Evolutionary conservation across 2,888 invertebrate species (phyloP).

Genomic region (Rambutsinella grinnellia): DNA sequence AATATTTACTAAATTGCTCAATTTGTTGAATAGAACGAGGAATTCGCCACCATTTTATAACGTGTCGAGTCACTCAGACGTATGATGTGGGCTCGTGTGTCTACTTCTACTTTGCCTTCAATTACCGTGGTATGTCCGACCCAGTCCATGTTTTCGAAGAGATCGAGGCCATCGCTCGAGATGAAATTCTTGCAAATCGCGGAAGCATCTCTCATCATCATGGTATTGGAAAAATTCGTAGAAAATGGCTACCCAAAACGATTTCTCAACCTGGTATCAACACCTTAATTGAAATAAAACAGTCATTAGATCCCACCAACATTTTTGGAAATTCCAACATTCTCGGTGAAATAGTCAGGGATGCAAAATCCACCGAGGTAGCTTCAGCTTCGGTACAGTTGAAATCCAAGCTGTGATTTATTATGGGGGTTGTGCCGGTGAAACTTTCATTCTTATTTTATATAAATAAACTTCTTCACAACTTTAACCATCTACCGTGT

Average conservation of each 20-base stretch:
- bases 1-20: conserved; percentile 11
- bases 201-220: conserved; percentile 97
- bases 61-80: conserved; percentile 93
- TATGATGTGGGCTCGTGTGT: conserved; percentile 98
- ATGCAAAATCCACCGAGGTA: neutral
- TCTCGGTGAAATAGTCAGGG: conserved; percentile 66
- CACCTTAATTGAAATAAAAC: conserved; percentile 85
- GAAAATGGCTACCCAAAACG: conserved; percentile 86
- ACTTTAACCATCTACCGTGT: neutral
- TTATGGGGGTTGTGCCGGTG: too few relatives aligned
- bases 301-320: conserved; percentile 92
- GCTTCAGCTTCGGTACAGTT: conserved; percentile 12
- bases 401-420: conserved; percentile 48
- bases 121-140: conserved; percentile 74
- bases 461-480: too few relatives aligned
- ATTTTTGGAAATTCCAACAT: conserved; percentile 93
- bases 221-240: conserved; percentile 92
- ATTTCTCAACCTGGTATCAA: conserved; percentile 86
- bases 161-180: conserved; percentile 89
- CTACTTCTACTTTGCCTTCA: conserved; percentile 94
- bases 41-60: conserved; percentile 78
- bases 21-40: conserved; percentile 69
- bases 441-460: neutral
- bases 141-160: conserved; percentile 86
- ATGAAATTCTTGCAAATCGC: conserved; percentile 91